A percentile compares a stretch with the other conserved stretches of the same genome.
Conservation (phyloP, 2,113 vertebrate species). For the Cavia aperea region DNA sequence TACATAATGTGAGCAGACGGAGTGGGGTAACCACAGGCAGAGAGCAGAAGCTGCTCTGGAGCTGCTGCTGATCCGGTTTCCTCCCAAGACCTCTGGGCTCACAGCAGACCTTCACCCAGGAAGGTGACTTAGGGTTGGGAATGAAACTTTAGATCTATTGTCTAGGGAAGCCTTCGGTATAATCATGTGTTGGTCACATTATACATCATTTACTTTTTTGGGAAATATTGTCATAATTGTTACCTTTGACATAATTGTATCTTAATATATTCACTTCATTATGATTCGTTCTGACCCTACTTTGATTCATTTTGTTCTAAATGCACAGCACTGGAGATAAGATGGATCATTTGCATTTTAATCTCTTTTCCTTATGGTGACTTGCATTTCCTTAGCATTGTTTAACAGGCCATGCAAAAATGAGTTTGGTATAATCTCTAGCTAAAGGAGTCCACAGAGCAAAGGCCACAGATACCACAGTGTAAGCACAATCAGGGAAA, state of each 20-base stretch:
- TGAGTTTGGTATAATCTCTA: not conserved
- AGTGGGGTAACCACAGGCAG: not conserved
- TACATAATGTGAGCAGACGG: accelerated
- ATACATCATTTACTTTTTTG: not conserved
- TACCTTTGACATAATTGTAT: not conserved
- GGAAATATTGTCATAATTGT: not conserved
- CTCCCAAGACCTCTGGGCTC: not conserved
- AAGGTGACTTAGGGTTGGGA: not conserved
- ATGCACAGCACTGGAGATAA: not conserved
- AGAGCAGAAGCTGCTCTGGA: not conserved
- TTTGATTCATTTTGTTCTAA: not conserved
- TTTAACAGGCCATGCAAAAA: not conserved
- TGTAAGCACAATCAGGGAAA: not conserved
- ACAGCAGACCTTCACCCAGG: not conserved
- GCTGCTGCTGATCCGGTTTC: no score
- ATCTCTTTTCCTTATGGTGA: not conserved
- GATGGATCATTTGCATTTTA: not conserved
- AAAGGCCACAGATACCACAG: not conserved
- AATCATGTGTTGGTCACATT: not conserved
- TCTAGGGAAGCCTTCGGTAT: not conserved
- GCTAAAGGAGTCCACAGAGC: not conserved
- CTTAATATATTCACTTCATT: constrained; percentile 18
- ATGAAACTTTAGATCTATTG: not conserved
- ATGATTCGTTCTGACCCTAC: constrained; percentile 24
- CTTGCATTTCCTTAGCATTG: not conserved